Evolutionary conservation across 2,797 vertebrate species (phyloP), one percentile per base, ranked within the genome.

Genomic region (Channa striata): DNA sequence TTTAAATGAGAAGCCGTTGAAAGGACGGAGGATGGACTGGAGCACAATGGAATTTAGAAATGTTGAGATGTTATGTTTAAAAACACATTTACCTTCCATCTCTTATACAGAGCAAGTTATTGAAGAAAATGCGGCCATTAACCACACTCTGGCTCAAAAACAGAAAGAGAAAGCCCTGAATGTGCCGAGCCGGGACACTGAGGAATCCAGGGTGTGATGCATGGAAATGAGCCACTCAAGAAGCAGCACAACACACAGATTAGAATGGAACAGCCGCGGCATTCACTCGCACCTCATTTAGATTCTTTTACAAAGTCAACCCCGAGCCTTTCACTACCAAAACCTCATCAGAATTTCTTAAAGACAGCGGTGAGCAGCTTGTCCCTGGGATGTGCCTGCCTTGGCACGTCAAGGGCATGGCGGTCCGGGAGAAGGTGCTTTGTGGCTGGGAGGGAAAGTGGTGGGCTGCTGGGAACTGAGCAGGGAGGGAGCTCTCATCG

Each of bases 1-100:
- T 95, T 93, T 91, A 95, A 95, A 94, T 93, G 93, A 82, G 68
- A 74, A 59, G 46, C 50, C 8, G 5, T 88, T 95, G 93, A 96
- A 96, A 96, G 95, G 93, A 95, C 87, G 85, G 87, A 94, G 92
- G 94, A 50, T 88, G 90, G 91, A 95, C 93, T 86, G 86, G 90
- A 92, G 93, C 91, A 94, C 39, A 70, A 52, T 39, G 59, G 64
- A 46, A 36, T 44, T 50, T 19, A n/a, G 58, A 79, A 63, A 72
- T 50, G 48, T 40, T 54, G 20, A 68, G 21, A 56, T 61, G 56
- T 65, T 50, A 17, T 39, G 60, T 77, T 77, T 47, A 78, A 74
- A 80, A 79, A 70, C 72, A 82, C 39, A 39, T 40, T 59, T 50
- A 60, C 42, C 49, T 40, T 50, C 40, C 46, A 63, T 74, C 62